These are phyloP conservation scores for Paguma larvata DNA, from an alignment of 2,797 vertebrate species.

Conservation along the genomic window DNA sequence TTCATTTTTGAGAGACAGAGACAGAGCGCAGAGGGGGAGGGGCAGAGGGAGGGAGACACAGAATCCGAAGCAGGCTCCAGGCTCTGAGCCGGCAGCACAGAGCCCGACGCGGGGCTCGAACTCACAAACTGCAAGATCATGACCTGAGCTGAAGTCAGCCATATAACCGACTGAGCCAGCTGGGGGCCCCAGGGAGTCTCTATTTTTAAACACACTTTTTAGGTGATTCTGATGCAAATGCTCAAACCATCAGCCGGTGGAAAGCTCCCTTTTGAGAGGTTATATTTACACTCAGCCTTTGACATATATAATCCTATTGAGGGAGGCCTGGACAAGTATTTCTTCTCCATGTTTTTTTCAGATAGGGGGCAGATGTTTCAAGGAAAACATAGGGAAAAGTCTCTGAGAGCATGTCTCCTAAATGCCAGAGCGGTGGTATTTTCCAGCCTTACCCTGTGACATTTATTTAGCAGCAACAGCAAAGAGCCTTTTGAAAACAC, in stretches of 20 bases:
- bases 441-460: not conserved
- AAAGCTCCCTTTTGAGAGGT: not conserved
- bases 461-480: conserved; percentile 1
- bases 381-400: not conserved
- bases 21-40: too few relatives aligned
- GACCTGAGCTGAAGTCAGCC: too few relatives aligned
- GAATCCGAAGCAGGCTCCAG: too few relatives aligned
- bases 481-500: not conserved
- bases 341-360: conserved; percentile 30
- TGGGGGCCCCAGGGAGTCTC: not conserved
- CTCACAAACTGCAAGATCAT: too few relatives aligned
- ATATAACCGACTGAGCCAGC: too few relatives aligned
- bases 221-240: conserved; percentile 10
- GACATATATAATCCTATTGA: not conserved
- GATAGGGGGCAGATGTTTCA: not conserved
- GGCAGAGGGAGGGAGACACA: too few relatives aligned
- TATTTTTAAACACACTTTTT: not conserved
- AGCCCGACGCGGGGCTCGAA: too few relatives aligned
- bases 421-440: not conserved
- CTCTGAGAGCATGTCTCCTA: not conserved
- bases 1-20: too few relatives aligned
- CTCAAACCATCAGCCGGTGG: not conserved
- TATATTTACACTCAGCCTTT: not conserved
- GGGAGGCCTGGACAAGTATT: not conserved
- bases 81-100: too few relatives aligned